Percentiles rank a stretch among this genome's conserved stretches.
phyloP scores from a whole-genome alignment of 2,797 vertebrate species.

The Stomatorhinus walkeri region DNA sequence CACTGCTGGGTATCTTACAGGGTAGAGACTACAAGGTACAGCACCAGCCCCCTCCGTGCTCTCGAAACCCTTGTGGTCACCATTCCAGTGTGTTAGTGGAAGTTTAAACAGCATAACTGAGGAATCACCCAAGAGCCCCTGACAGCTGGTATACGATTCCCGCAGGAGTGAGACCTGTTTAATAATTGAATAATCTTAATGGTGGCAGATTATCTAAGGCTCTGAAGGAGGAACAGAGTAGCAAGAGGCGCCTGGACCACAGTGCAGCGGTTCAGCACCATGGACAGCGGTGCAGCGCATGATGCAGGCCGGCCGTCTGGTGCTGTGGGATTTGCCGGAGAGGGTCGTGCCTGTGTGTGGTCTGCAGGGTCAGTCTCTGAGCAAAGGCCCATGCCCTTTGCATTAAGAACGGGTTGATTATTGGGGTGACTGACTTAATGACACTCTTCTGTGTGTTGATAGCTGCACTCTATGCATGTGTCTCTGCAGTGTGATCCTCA shows the following conservation, averaged over 20 bases:
- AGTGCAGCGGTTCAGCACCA: slow-evolving; percentile 35
- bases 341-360: not conserved
- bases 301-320: not conserved
- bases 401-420: not conserved
- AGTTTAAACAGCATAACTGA: not conserved
- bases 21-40: not conserved
- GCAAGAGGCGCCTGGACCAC: not conserved
- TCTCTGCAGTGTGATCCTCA: not conserved
- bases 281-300: slow-evolving; percentile 32
- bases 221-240: not conserved
- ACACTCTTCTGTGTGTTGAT: not conserved
- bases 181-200: not conserved
- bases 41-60: not conserved
- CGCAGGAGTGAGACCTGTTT: not conserved
- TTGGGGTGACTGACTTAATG: not conserved
- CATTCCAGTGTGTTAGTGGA: not conserved
- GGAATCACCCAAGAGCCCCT: not conserved
- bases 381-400: not conserved
- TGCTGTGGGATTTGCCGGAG: not conserved
- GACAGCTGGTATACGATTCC: not conserved
- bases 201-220: not conserved
- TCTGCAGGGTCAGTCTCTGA: not conserved
- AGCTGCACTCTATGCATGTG: not conserved
- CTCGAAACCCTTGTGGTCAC: not conserved
- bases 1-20: not conserved